Evolutionary conservation across 1,140 invertebrate species (phyloP).

Genomic region (Scaptomyza graminum): DNA sequence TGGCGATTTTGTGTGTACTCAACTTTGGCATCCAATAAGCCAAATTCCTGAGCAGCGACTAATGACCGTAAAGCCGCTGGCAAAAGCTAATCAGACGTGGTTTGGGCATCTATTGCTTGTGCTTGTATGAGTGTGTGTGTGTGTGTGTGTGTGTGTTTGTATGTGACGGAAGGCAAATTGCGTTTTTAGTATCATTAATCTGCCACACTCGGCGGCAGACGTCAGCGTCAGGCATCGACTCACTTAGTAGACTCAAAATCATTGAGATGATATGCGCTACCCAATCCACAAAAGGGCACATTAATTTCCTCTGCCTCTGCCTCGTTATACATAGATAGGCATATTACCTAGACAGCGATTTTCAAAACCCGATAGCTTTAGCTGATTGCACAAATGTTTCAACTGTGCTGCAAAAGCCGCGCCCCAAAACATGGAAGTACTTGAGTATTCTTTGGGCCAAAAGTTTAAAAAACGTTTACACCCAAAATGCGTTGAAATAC

Average conservation of each 20-base stretch:
- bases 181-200: constrained; percentile 73
- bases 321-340: constrained; percentile 18
- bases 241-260: background rate
- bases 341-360: constrained; percentile 67
- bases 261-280: constrained; percentile 19
- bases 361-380: constrained; percentile 60
- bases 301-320: constrained; percentile 69
- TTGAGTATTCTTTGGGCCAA: constrained; percentile 19
- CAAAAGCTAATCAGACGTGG: constrained; percentile 67
- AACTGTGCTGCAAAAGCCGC: constrained; percentile 26
- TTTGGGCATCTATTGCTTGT: constrained; percentile 22
- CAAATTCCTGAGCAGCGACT: constrained; percentile 70
- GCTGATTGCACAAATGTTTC: constrained; percentile 65
- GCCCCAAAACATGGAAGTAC: background rate
- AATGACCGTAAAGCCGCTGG: constrained; percentile 68
- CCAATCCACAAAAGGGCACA: constrained; percentile 72
- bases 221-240: constrained; percentile 65
- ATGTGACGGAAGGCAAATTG: constrained; percentile 25
- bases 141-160: constrained; percentile 20
- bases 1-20: constrained; percentile 61
- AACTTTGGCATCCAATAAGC: constrained; percentile 64
- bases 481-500: constrained; percentile 46
- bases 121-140: constrained; percentile 14
- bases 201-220: constrained; percentile 69
- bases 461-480: constrained; percentile 34